These are phyloP conservation scores for Nemotelus nigrinus DNA, from an alignment of 2,888 invertebrate genomes.

Conservation along the genomic window DNA sequence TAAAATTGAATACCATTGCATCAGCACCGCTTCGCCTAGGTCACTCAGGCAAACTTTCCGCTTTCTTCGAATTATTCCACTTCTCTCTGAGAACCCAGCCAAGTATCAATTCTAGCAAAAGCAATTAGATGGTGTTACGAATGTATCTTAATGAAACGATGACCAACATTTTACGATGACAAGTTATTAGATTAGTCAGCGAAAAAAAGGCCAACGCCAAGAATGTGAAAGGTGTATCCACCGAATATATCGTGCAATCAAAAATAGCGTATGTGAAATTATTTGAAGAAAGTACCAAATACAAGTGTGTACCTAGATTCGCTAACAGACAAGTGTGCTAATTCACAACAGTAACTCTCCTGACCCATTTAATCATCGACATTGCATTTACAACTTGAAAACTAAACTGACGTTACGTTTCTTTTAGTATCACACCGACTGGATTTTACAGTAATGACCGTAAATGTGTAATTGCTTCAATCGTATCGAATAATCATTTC, in stretches of 20 bases:
- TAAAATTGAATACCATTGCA: too few relatives aligned
- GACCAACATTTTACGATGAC: constrained; percentile 12
- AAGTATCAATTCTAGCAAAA: background rate
- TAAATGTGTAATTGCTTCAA: background rate
- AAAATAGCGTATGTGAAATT: too few relatives aligned
- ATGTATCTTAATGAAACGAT: constrained; percentile 33
- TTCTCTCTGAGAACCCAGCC: background rate
- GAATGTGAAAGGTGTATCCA: constrained; percentile 25
- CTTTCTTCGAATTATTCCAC: too few relatives aligned
- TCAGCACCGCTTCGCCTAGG: too few relatives aligned
- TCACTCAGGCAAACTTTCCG: too few relatives aligned
- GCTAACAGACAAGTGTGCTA: constrained; percentile 11
- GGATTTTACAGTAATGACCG: constrained; percentile 20
- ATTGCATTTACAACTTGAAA: constrained; percentile 2
- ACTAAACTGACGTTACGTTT: too few relatives aligned
- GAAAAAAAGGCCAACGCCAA: constrained; percentile 1
- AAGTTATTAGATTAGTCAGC: constrained; percentile 18
- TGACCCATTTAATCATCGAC: constrained; percentile 22
- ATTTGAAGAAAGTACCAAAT: background rate
- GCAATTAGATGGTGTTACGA: background rate
- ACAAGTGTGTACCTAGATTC: constrained; percentile 14
- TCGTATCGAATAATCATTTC: constrained; percentile 20
- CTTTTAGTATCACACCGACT: background rate
- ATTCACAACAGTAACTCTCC: background rate
- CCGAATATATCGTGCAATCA: too few relatives aligned